A percentile compares a stretch with the other conserved stretches of the same genome.
Conservation (phyloP, 2,888 invertebrate genomes). For the Xanthia togata region DNA sequence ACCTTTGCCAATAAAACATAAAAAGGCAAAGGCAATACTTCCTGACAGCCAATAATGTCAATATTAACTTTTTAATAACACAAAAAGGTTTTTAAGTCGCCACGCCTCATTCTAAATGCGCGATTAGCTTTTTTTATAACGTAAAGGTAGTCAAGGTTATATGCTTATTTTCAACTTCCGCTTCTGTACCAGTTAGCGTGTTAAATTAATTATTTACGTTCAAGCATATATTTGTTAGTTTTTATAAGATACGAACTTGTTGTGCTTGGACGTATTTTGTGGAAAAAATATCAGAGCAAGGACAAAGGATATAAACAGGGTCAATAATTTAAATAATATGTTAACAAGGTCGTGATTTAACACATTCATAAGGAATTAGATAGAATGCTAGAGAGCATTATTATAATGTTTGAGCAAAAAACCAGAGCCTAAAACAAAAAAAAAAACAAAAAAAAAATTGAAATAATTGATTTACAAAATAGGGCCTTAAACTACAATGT, state of each 20-base stretch:
- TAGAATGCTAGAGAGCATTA: neutral
- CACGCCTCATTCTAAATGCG: constrained; percentile 54
- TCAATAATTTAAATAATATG: constrained; percentile 21
- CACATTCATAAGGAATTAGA: constrained; percentile 4
- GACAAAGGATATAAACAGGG: constrained; percentile 38
- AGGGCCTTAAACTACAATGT: no score
- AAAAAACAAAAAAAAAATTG: no score
- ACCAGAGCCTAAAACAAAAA: neutral
- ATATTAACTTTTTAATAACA: constrained; percentile 58
- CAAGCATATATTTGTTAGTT: constrained; percentile 37
- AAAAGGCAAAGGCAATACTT: constrained; percentile 49
- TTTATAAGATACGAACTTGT: constrained; percentile 16
- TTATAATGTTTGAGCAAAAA: neutral
- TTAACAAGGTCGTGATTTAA: constrained; percentile 24
- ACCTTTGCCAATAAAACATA: constrained; percentile 35
- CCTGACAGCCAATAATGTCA: constrained; percentile 53
- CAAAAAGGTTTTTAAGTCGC: constrained; percentile 52
- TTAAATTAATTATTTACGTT: constrained; percentile 64
- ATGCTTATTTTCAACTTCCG: constrained; percentile 60
- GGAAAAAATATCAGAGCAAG: constrained; percentile 28
- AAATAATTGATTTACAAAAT: no score
- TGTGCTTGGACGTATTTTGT: neutral
- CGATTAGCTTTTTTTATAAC: constrained; percentile 52
- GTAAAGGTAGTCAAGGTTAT: constrained; percentile 56
- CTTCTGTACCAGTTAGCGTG: constrained; percentile 49